phyloP scores from a whole-genome alignment of 2,113 vertebrate genomes.

The Carassius carassius region DNA sequence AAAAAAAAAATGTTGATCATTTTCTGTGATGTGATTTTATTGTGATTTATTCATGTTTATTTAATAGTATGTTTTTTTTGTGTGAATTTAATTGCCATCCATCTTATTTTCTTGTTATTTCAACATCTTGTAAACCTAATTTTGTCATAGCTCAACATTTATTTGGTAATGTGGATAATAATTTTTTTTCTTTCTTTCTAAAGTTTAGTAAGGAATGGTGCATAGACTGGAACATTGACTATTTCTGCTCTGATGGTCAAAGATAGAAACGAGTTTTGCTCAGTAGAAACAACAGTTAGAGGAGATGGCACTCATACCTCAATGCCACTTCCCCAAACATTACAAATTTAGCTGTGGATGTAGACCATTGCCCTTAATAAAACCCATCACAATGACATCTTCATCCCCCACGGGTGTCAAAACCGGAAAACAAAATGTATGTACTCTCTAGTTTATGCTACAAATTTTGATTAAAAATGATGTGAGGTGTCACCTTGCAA shows the following conservation, averaged over 20 bases:
- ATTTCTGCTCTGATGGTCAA: not conserved
- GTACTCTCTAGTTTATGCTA: constrained; percentile 19
- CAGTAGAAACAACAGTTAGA: not conserved
- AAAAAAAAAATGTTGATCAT: no score
- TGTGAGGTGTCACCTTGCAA: constrained; percentile 24
- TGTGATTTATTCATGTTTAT: no score
- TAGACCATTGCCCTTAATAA: not conserved
- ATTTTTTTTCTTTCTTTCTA: not conserved
- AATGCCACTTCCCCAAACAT: constrained; percentile 1
- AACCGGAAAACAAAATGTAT: constrained; percentile 30
- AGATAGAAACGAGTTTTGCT: not conserved
- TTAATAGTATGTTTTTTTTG: no score
- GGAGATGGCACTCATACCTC: not conserved
- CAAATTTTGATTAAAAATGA: constrained; percentile 38
- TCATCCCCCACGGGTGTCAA: constrained; percentile 28
- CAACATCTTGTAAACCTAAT: no score
- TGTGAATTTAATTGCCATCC: no score
- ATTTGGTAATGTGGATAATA: not conserved
- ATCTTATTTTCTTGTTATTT: no score
- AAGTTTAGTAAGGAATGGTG: not conserved
- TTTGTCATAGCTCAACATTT: not conserved
- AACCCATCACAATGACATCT: not conserved
- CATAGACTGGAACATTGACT: not conserved
- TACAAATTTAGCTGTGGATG: constrained; percentile 23
- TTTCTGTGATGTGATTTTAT: no score